Evolutionary conservation across 2,113 vertebrate genomes (phyloP).

Genomic region (Leuciscus idus): DNA sequence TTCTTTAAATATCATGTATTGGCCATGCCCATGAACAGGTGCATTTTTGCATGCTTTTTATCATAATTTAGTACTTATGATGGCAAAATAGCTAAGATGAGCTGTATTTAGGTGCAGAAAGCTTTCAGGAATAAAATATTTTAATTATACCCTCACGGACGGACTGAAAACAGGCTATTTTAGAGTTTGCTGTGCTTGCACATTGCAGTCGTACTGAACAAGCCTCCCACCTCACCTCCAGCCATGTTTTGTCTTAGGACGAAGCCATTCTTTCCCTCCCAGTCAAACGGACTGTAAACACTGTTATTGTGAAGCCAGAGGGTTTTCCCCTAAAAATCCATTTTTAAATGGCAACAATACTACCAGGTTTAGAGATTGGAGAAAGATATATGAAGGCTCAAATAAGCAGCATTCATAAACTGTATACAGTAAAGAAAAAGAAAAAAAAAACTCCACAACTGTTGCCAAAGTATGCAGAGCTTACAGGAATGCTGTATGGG

Average conservation of each 20-base stretch:
- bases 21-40: too few species aligned
- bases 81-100: neutral
- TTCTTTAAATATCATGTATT: too few species aligned
- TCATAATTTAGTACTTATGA: too few species aligned
- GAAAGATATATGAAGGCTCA: slow-evolving; percentile 73
- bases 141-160: neutral
- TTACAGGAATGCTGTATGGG: slow-evolving; percentile 97
- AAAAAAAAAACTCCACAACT: slow-evolving; percentile 78
- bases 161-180: neutral
- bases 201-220: slow-evolving; percentile 38
- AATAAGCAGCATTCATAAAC: slow-evolving; percentile 82
- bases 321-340: slow-evolving; percentile 62
- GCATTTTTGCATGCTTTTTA: too few species aligned
- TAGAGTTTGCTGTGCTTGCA: slow-evolving; percentile 25
- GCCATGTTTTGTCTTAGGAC: slow-evolving; percentile 68
- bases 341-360: slow-evolving; percentile 62
- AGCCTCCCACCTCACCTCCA: slow-evolving; percentile 36
- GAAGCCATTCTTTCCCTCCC: slow-evolving; percentile 61
- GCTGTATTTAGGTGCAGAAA: neutral
- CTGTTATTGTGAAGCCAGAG: slow-evolving; percentile 65
- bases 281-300: slow-evolving; percentile 73
- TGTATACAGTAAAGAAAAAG: slow-evolving; percentile 81
- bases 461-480: slow-evolving; percentile 98
- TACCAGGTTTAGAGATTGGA: slow-evolving; percentile 55
- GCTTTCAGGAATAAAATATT: neutral